Percentiles rank a stretch among this genome's conserved stretches.
phyloP scores from a whole-genome alignment of 2,888 invertebrate species.

The Nephrotoma guestfalica region DNA sequence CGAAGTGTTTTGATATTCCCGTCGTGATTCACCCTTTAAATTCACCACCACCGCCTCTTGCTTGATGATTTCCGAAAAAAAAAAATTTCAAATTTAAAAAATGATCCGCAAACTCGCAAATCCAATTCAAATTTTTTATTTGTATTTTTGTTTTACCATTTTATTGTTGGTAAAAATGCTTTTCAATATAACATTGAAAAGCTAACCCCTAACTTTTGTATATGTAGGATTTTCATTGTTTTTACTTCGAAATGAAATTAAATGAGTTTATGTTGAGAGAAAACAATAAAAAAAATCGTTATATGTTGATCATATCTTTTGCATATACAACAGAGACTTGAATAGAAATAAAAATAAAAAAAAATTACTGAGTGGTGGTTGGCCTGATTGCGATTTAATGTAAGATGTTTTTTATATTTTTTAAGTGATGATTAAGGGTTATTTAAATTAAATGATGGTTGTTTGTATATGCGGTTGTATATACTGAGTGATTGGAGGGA shows the following conservation, averaged over 20 bases:
- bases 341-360: not conserved
- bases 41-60: not conserved
- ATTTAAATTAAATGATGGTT: not conserved
- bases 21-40: not conserved
- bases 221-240: not conserved
- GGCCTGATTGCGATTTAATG: not conserved
- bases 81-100: not conserved
- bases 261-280: not conserved
- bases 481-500: not conserved
- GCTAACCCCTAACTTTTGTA: not conserved
- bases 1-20: not conserved
- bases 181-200: not conserved
- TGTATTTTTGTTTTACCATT: not conserved
- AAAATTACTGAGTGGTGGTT: not conserved
- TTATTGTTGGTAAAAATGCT: not conserved
- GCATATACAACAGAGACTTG: not conserved
- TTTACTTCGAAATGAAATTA: not conserved
- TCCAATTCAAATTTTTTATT: not conserved
- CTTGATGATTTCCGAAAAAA: not conserved
- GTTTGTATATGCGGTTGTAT: not conserved
- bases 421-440: not conserved
- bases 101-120: not conserved
- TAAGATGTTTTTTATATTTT: not conserved
- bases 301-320: conserved; percentile 4
- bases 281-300: conserved; percentile 4